Conservation (phyloP, 1,140 invertebrate genomes). For the Tachypleus tridentatus region DNA sequence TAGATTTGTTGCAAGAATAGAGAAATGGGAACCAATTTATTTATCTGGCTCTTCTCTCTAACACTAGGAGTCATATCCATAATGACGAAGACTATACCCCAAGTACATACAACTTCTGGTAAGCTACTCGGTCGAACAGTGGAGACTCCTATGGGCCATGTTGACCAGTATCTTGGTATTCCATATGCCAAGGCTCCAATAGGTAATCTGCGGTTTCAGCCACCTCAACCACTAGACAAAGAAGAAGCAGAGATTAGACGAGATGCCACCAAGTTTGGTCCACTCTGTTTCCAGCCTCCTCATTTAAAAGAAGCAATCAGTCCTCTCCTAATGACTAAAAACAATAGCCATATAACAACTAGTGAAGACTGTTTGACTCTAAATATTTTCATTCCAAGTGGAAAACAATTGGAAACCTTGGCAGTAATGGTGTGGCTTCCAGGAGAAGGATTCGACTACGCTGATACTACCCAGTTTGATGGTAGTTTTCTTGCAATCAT, state of each 20-base stretch:
- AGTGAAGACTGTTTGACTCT: slow-evolving; percentile 29
- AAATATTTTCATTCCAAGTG: slow-evolving; percentile 27
- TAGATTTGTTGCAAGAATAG: no score
- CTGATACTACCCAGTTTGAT: slow-evolving; percentile 26
- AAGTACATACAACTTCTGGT: background rate
- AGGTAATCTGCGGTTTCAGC: slow-evolving; percentile 23
- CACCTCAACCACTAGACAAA: slow-evolving; percentile 2
- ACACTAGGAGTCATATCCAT: no score
- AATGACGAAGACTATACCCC: no score
- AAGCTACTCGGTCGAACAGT: background rate
- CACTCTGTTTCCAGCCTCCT: slow-evolving; percentile 25
- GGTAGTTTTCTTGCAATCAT: slow-evolving; percentile 24
- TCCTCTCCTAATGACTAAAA: slow-evolving; percentile 13
- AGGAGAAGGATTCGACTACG: slow-evolving; percentile 28
- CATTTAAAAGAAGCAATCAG: slow-evolving; percentile 22
- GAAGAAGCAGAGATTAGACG: background rate
- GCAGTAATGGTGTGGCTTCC: slow-evolving; percentile 28
- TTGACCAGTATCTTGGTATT: slow-evolving; percentile 23
- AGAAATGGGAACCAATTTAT: no score
- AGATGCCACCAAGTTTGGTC: slow-evolving; percentile 12
- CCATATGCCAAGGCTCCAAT: slow-evolving; percentile 29
- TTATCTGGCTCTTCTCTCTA: no score
- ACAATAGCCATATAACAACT: slow-evolving; percentile 8
- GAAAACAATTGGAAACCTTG: background rate
- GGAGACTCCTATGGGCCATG: background rate